Evolutionary conservation across 2,113 vertebrate genomes (phyloP).

Genomic region (Apeltes quadracus): DNA sequence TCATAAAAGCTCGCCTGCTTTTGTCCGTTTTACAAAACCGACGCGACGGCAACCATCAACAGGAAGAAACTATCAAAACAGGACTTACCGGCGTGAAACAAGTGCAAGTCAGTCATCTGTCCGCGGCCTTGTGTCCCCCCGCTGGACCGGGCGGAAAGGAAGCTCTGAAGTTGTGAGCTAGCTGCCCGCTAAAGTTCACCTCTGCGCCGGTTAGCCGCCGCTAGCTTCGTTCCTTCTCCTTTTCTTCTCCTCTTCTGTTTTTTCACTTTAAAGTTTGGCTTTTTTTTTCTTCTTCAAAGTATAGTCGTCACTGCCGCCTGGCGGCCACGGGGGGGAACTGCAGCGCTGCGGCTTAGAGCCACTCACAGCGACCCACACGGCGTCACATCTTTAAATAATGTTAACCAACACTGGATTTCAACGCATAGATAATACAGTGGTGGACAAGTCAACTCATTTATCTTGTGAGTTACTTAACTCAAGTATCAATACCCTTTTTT

Average conservation of each 20-base stretch:
- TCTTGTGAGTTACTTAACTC: too few relatives aligned
- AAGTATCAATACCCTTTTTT: too few relatives aligned
- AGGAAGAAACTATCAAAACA: not conserved
- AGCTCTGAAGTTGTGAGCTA: constrained; percentile 25
- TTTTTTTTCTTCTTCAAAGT: not conserved
- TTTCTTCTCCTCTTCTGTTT: constrained; percentile 14
- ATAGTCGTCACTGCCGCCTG: constrained; percentile 33
- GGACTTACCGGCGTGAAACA: constrained; percentile 46
- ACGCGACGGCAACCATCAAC: not conserved
- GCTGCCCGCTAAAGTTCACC: constrained; percentile 35
- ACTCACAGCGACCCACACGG: too few relatives aligned
- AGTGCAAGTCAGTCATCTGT: constrained; percentile 8
- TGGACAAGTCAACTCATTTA: too few relatives aligned
- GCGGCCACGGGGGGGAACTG: not conserved
- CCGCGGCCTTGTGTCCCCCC: constrained; percentile 49
- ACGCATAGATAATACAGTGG: too few relatives aligned
- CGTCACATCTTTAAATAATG: too few relatives aligned
- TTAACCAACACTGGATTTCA: too few relatives aligned
- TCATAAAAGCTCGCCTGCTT: not conserved
- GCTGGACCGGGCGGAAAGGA: not conserved
- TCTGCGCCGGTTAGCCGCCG: constrained; percentile 18
- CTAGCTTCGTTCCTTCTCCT: constrained; percentile 32
- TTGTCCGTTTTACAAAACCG: not conserved
- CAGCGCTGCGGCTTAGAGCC: too few relatives aligned
- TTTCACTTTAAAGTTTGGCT: not conserved